phyloP scores from a whole-genome alignment of 2,113 vertebrate species.

The Cavia porcellus region DNA sequence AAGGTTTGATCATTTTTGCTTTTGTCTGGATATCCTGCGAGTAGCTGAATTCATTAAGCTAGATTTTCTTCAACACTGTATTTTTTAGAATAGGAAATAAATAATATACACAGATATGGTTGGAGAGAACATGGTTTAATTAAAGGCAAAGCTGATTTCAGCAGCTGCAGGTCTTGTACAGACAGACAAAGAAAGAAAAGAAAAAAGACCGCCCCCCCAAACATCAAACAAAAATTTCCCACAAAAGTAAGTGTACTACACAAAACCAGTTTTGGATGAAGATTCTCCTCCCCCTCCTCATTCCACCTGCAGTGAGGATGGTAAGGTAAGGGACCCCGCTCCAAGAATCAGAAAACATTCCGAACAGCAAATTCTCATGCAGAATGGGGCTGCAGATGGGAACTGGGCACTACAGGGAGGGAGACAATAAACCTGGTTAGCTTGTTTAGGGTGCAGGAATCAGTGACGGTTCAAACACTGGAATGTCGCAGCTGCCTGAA shows the following conservation, averaged over 20 bases:
- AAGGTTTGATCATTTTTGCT: not conserved
- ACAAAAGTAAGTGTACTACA: constrained; percentile 91
- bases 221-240: constrained; percentile 67
- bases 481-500: constrained; percentile 90
- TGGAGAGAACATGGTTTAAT: constrained; percentile 95
- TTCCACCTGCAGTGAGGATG: constrained; percentile 68
- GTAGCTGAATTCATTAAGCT: not conserved
- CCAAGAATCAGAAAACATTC: constrained; percentile 83
- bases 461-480: constrained; percentile 83
- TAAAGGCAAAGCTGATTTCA: constrained; percentile 96
- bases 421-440: constrained; percentile 79
- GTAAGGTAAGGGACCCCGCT: constrained; percentile 70
- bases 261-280: constrained; percentile 88
- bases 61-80: not conserved
- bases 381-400: constrained; percentile 87
- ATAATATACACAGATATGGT: constrained; percentile 78
- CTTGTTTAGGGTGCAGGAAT: constrained; percentile 78
- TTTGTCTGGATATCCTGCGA: not conserved
- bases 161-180: constrained; percentile 93
- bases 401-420: constrained; percentile 76
- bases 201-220: not conserved
- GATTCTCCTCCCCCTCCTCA: constrained; percentile 79
- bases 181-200: constrained; percentile 87
- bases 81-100: constrained; percentile 58
- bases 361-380: constrained; percentile 90